A percentile compares a stretch with the other conserved stretches of the same genome.
These are phyloP conservation scores for Spermophilus dauricus DNA, from an alignment of 2,113 vertebrate genomes.

Conservation along the genomic window DNA sequence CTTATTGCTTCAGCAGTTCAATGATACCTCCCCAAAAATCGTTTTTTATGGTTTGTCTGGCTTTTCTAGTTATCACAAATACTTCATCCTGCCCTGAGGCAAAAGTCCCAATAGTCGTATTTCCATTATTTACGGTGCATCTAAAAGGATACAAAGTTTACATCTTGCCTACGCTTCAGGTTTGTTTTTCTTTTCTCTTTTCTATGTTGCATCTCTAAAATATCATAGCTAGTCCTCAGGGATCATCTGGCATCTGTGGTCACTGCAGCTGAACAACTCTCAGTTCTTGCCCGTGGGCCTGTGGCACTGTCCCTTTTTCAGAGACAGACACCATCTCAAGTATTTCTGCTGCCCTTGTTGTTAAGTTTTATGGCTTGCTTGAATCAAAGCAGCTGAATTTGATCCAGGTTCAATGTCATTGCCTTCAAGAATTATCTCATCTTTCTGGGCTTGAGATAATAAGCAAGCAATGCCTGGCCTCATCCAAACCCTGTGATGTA, in stretches of 20 bases:
- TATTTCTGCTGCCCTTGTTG: background rate
- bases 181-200: background rate
- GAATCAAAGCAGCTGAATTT: background rate
- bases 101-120: background rate
- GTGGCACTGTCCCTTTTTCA: background rate
- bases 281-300: background rate
- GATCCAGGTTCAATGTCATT: background rate
- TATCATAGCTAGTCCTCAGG: background rate
- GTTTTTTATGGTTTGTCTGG: background rate
- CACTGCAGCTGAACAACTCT: background rate
- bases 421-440: background rate
- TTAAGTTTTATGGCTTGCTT: background rate
- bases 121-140: background rate
- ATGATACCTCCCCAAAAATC: background rate
- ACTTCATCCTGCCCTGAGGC: background rate
- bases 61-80: background rate
- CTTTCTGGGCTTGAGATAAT: background rate
- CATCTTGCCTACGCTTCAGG: background rate
- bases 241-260: too few species aligned
- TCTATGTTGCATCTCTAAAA: background rate
- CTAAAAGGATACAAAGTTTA: background rate
- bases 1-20: background rate
- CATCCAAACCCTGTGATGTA: background rate
- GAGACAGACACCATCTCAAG: background rate
- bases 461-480: background rate